A percentile compares a stretch with the other conserved stretches of the same genome.
Evolutionary conservation across 2,888 invertebrate genomes (phyloP).

Genomic region (Hoplodrina blanda): DNA sequence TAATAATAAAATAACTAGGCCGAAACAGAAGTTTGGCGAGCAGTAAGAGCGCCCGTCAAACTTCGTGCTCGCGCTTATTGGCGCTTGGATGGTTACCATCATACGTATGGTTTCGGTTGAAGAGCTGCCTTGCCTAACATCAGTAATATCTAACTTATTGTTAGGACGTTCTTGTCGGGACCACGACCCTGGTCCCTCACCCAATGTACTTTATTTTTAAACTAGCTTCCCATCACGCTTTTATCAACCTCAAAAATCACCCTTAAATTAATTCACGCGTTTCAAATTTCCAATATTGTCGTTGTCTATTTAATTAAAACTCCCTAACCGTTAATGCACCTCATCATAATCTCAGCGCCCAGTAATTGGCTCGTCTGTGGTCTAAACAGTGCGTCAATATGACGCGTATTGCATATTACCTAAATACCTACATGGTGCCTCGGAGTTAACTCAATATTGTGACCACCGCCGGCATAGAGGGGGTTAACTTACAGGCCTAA

Average conservation of each 20-base stretch:
- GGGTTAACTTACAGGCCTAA: neutral
- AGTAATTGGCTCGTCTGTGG: conserved; percentile 19
- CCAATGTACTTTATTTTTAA: no score
- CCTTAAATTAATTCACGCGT: neutral
- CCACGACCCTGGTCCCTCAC: no score
- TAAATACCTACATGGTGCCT: conserved; percentile 5
- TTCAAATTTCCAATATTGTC: conserved; percentile 8
- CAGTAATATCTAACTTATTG: no score
- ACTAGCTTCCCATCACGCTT: no score
- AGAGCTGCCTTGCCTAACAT: no score
- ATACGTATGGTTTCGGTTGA: no score
- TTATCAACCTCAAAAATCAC: neutral
- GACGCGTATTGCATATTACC: conserved; percentile 4
- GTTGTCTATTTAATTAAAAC: conserved; percentile 28
- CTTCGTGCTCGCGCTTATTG: neutral
- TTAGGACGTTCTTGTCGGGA: no score
- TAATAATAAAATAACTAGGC: neutral
- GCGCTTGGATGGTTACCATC: neutral
- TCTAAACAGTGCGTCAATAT: conserved; percentile 28
- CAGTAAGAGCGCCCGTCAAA: neutral
- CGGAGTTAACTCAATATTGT: conserved; percentile 30
- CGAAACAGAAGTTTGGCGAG: neutral
- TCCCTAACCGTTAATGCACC: neutral
- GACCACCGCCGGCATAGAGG: neutral
- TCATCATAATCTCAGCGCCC: conserved; percentile 11